phyloP scores from a whole-genome alignment of 2,888 invertebrate species.

The Leucoma salicis region DNA sequence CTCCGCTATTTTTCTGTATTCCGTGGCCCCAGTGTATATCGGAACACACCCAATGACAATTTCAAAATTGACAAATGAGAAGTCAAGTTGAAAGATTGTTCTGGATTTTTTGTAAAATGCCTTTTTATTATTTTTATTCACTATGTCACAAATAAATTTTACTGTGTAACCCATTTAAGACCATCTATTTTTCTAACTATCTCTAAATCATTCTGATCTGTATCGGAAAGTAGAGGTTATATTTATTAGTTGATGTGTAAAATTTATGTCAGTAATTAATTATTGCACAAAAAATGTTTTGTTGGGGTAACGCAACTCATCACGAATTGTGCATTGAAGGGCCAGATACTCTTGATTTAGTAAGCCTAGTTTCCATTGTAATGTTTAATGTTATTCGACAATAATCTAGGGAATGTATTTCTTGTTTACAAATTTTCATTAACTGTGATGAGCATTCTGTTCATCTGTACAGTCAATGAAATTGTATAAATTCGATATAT shows the following conservation, averaged over 20 bases:
- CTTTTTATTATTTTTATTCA: slow-evolving; percentile 47
- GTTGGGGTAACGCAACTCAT: slow-evolving; percentile 78
- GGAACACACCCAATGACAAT: no score
- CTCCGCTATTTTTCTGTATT: no score
- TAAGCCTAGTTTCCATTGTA: slow-evolving; percentile 37
- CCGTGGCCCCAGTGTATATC: no score
- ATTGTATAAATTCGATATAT: no score
- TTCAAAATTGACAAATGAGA: slow-evolving; percentile 14
- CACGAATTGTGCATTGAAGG: slow-evolving; percentile 73
- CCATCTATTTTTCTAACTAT: slow-evolving; percentile 32
- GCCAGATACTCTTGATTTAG: slow-evolving; percentile 61
- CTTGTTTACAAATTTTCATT: no score
- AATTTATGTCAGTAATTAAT: slow-evolving; percentile 41
- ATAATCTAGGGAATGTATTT: not conserved
- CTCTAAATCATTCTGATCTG: slow-evolving; percentile 43
- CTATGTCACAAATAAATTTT: slow-evolving; percentile 47
- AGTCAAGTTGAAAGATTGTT: slow-evolving; percentile 57
- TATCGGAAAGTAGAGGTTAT: slow-evolving; percentile 54
- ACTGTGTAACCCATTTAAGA: slow-evolving; percentile 33
- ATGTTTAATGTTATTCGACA: not conserved
- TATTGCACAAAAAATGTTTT: slow-evolving; percentile 66
- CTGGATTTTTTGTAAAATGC: slow-evolving; percentile 61
- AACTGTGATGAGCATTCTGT: no score
- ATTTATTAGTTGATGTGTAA: slow-evolving; percentile 29
- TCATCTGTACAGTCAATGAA: no score